Percentiles rank a stretch among this genome's conserved stretches.
phyloP scores from a whole-genome alignment of 1,140 invertebrate genomes.

The Trinorchestia longiramus region DNA sequence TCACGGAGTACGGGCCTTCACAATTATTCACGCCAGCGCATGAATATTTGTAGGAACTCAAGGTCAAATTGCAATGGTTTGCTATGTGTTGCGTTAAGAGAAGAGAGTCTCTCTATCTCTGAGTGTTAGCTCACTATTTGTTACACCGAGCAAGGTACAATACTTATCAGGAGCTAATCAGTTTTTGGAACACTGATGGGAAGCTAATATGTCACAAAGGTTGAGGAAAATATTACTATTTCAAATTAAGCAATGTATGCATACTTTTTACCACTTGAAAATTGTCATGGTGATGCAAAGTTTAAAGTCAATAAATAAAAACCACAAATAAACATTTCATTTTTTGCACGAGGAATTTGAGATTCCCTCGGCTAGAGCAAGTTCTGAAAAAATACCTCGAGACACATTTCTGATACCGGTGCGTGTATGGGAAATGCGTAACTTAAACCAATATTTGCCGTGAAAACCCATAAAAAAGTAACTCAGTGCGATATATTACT shows the following conservation, averaged over 20 bases:
- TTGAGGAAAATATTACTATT: too few relatives aligned
- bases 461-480: slow-evolving; percentile 44
- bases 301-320: too few relatives aligned
- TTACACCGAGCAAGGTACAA: too few relatives aligned
- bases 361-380: background rate
- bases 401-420: background rate
- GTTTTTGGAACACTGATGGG: too few relatives aligned
- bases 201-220: too few relatives aligned
- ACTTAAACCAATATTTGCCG: slow-evolving; percentile 55
- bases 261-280: too few relatives aligned
- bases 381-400: background rate
- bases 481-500: slow-evolving; percentile 1
- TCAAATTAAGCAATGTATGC: too few relatives aligned
- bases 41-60: background rate
- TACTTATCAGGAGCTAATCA: too few relatives aligned
- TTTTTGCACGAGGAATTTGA: background rate
- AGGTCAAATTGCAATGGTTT: background rate
- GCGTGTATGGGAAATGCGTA: slow-evolving; percentile 39
- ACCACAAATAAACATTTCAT: background rate
- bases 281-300: too few relatives aligned
- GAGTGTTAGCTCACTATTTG: too few relatives aligned
- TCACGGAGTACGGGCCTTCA: background rate
- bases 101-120: too few relatives aligned
- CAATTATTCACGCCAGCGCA: background rate
- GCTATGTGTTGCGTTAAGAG: background rate